Conservation (phyloP, 30 jellyfish, hydroid and myxozoan genomes). For the Aurelia sp. region DNA sequence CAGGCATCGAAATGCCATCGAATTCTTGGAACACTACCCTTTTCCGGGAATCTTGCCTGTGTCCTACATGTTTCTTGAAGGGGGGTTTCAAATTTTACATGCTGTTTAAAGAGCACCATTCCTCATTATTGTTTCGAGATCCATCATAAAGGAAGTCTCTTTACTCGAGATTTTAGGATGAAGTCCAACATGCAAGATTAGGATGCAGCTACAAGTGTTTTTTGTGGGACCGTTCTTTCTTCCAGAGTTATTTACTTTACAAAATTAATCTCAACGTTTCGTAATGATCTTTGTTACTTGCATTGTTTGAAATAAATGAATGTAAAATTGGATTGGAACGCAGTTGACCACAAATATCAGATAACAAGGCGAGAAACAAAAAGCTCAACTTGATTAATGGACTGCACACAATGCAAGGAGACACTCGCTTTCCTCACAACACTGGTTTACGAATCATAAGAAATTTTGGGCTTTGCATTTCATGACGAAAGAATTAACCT, state of each 20-base stretch:
- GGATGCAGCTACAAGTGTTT: too few species aligned
- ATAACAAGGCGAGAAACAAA: slow-evolving; percentile 34
- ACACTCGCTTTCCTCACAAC: slow-evolving; percentile 23
- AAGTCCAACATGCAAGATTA: too few species aligned
- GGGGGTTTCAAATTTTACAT: too few species aligned
- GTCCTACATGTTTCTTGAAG: too few species aligned
- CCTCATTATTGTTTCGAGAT: too few species aligned
- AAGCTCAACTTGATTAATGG: slow-evolving; percentile 43
- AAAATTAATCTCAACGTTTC: slow-evolving; percentile 51
- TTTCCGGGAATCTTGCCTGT: too few species aligned
- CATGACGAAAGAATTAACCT: slow-evolving; percentile 66
- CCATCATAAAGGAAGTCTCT: too few species aligned
- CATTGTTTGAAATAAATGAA: slow-evolving; percentile 49
- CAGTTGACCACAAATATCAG: slow-evolving; percentile 51
- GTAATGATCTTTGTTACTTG: slow-evolving; percentile 53
- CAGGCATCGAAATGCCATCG: too few species aligned
- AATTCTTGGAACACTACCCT: too few species aligned
- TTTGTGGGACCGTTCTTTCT: too few species aligned
- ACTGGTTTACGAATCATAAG: neutral
- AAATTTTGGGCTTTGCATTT: neutral
- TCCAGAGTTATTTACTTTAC: slow-evolving; percentile 30
- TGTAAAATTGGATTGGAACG: slow-evolving; percentile 63
- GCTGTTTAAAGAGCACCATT: too few species aligned
- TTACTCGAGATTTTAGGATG: too few species aligned
- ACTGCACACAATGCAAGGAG: slow-evolving; percentile 51